Percentiles rank a stretch among this genome's conserved stretches.
phyloP scores from a whole-genome alignment of 2,888 invertebrate species.

The Bellardia bayeri region DNA sequence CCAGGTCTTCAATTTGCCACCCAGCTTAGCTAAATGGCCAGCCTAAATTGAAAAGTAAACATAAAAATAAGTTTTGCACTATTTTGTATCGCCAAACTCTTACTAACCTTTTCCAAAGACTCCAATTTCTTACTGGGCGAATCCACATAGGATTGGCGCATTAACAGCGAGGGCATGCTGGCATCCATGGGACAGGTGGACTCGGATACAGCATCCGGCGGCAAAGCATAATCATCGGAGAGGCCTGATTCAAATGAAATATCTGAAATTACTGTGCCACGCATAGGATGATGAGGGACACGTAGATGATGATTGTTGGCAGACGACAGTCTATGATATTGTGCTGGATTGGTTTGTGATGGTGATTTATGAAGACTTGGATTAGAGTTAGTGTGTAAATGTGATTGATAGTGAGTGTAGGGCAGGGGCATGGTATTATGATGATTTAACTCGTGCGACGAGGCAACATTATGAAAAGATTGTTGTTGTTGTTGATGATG shows the following conservation, averaged over 20 bases:
- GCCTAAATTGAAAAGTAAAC: constrained; percentile 77
- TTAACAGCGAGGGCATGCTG: constrained; percentile 88
- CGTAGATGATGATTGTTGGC: constrained; percentile 80
- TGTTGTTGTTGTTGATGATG: constrained; percentile 2
- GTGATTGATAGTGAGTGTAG: constrained; percentile 73
- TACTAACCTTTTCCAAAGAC: constrained; percentile 90
- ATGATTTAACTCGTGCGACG: constrained; percentile 44
- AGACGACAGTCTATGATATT: constrained; percentile 69
- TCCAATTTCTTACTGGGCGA: constrained; percentile 88
- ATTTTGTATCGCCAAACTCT: no score
- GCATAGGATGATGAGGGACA: constrained; percentile 78
- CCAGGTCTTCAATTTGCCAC: constrained; percentile 98
- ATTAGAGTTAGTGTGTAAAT: constrained; percentile 75
- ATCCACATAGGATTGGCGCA: constrained; percentile 87
- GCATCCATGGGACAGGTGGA: constrained; percentile 90
- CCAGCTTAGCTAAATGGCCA: constrained; percentile 94
- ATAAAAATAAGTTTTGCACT: no score
- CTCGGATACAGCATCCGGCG: constrained; percentile 96
- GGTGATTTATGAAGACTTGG: constrained; percentile 70
- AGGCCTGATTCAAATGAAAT: constrained; percentile 96
- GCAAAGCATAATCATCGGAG: constrained; percentile 98
- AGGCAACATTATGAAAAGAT: not conserved
- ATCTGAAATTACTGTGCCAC: constrained; percentile 88
- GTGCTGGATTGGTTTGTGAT: constrained; percentile 73
- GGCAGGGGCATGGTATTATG: constrained; percentile 70